These are phyloP conservation scores for Hedya salicella DNA, from an alignment of 2,888 invertebrate genomes.

Conservation along the genomic window DNA sequence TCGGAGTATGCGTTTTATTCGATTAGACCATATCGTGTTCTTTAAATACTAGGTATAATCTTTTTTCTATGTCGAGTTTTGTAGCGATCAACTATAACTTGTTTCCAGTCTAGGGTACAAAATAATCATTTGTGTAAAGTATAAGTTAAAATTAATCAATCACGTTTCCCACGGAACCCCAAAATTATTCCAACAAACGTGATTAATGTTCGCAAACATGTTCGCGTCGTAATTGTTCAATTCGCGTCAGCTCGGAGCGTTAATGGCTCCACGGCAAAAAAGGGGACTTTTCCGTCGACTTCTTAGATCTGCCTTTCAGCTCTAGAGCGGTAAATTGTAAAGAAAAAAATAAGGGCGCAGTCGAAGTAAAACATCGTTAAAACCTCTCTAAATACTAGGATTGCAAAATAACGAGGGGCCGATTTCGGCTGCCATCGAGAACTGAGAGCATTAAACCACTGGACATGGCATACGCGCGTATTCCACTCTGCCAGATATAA, in stretches of 20 bases:
- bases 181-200: slow-evolving; percentile 3
- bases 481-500: too few relatives aligned
- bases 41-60: too few relatives aligned
- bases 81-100: too few relatives aligned
- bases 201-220: slow-evolving; percentile 23
- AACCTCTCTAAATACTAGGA: slow-evolving; percentile 18
- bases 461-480: too few relatives aligned
- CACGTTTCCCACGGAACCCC: neutral
- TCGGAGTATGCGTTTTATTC: too few relatives aligned
- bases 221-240: slow-evolving; percentile 13
- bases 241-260: neutral
- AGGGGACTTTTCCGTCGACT: slow-evolving; percentile 7
- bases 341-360: slow-evolving; percentile 13
- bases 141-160: neutral
- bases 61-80: too few relatives aligned
- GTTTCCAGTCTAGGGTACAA: too few relatives aligned
- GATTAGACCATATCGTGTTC: too few relatives aligned
- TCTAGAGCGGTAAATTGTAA: slow-evolving; percentile 21
- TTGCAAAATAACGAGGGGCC: slow-evolving; percentile 5
- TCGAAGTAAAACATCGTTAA: slow-evolving; percentile 17
- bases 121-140: too few relatives aligned
- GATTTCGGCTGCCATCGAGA: neutral
- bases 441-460: too few relatives aligned
- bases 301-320: slow-evolving; percentile 23
- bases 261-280: slow-evolving; percentile 12